phyloP scores from a whole-genome alignment of 2,888 invertebrate genomes.

The Agrotis clavis region DNA sequence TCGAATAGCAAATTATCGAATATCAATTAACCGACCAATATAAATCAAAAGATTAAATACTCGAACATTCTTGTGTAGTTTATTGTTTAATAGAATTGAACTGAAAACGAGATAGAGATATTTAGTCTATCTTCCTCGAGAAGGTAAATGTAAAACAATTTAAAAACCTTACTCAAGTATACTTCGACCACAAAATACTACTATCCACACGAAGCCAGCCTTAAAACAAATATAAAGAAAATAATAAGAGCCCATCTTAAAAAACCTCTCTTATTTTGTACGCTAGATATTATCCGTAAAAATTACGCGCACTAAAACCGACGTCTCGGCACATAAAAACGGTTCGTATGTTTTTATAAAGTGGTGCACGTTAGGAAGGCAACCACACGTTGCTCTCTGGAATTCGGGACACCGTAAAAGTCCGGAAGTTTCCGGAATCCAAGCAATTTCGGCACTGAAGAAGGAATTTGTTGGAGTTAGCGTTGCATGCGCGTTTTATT shows the following conservation, averaged over 20 bases:
- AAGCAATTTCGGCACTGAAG: slow-evolving; percentile 77
- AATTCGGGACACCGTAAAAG: slow-evolving; percentile 82
- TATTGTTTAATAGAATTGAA: too few species aligned
- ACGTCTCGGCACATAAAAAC: slow-evolving; percentile 58
- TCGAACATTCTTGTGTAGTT: too few species aligned
- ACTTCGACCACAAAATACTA: slow-evolving; percentile 1
- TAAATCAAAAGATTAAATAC: too few species aligned
- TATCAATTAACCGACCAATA: too few species aligned
- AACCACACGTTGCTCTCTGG: slow-evolving; percentile 77
- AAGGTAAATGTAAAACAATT: background rate
- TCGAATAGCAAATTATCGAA: too few species aligned
- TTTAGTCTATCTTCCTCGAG: background rate
- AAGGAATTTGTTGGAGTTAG: slow-evolving; percentile 74
- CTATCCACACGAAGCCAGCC: background rate
- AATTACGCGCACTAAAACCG: slow-evolving; percentile 59
- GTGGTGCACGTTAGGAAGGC: slow-evolving; percentile 51
- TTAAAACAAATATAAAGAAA: slow-evolving; percentile 28
- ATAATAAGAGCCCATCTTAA: slow-evolving; percentile 39
- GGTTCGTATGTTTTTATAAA: slow-evolving; percentile 64
- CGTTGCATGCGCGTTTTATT: slow-evolving; percentile 81
- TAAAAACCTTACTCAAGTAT: background rate
- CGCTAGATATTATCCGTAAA: slow-evolving; percentile 53
- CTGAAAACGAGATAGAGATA: too few species aligned
- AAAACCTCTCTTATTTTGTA: slow-evolving; percentile 39
- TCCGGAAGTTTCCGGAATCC: slow-evolving; percentile 81